Evolutionary conservation across 64 coral and sea anemone genomes (phyloP).

Genomic region (Actinia tenebrosa): DNA sequence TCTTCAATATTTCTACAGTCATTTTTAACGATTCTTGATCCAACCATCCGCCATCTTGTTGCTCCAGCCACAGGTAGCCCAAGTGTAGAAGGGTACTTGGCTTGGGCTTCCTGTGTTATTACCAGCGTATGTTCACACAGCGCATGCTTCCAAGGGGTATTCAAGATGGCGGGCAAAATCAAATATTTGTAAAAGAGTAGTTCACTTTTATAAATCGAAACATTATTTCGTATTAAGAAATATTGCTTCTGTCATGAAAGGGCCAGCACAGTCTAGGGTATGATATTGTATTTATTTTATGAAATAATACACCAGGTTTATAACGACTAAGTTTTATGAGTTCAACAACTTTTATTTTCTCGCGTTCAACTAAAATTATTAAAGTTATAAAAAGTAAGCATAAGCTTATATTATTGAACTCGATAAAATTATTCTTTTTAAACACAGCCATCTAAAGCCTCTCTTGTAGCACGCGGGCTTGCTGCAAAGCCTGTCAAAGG

Average conservation of each 20-base stretch:
- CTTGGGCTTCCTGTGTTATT: background rate
- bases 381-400: background rate
- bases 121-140: background rate
- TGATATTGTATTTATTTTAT: background rate
- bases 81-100: background rate
- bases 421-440: background rate
- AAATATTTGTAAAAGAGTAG: background rate
- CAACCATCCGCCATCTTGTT: constrained; percentile 19
- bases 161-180: constrained; percentile 13
- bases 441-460: constrained; percentile 76
- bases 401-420: background rate
- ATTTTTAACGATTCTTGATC: background rate
- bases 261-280: background rate
- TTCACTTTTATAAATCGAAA: background rate
- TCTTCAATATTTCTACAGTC: constrained; percentile 50
- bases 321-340: background rate
- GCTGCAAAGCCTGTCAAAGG: constrained; percentile 49
- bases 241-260: background rate
- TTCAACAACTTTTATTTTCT: background rate
- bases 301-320: background rate
- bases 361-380: background rate
- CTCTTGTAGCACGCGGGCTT: constrained; percentile 75
- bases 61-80: no score
- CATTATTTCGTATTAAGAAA: background rate
- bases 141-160: background rate